Evolutionary conservation across 2,113 vertebrate species (phyloP), one percentile per base, ranked within the genome.

Genomic region (Chloroceryle aenea): DNA sequence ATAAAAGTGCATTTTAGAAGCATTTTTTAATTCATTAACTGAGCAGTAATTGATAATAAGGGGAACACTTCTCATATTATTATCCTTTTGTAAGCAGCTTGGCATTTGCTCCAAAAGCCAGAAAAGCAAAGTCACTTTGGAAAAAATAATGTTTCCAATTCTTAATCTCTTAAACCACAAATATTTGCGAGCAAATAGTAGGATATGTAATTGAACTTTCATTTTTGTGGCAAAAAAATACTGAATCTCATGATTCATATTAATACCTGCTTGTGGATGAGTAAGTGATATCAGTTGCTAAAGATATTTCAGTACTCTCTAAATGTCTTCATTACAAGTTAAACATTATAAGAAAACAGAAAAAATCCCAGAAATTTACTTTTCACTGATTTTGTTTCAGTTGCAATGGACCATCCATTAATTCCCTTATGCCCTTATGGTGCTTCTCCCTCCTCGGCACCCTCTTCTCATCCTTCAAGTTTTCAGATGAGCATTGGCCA

Each of bases 21-120:
- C 64, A 42, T 93, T 96, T 97, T 94, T 86, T 79, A 95, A 95
- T 98, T 96, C 45, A 85, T 89, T 92, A 96, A 94, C 94, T 62
- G 43, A 76, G 81, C 96, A 86, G 34, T 91, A 93, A 95, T 78
- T 88, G 56, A 85, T 91, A 85, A 53, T 84, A 27, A 97, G 88
- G 71, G 52, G 26, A 87, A 34, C 55, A 23, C 30, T 67, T 80
- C 59, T 92, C 1, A 0, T 62, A 23, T 84, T 90, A 21, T 84
- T 91, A 83, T 86, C 82, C 59, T 87, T 83, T 84, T 94, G 75
- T 91, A 81, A 94, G 59, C 90, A 75, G 55, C 61, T 42, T 87
- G 84, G 61, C 66, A 72, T 93, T 87, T 84, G 77, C 61, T 78
- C 76, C 56, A 6, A 43, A 85, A 59, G 72, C 53, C 76, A 71